A percentile compares a stretch with the other conserved stretches of the same genome.
phyloP scores from a whole-genome alignment of 2,888 invertebrate genomes.

The Endomychus coccineus region DNA sequence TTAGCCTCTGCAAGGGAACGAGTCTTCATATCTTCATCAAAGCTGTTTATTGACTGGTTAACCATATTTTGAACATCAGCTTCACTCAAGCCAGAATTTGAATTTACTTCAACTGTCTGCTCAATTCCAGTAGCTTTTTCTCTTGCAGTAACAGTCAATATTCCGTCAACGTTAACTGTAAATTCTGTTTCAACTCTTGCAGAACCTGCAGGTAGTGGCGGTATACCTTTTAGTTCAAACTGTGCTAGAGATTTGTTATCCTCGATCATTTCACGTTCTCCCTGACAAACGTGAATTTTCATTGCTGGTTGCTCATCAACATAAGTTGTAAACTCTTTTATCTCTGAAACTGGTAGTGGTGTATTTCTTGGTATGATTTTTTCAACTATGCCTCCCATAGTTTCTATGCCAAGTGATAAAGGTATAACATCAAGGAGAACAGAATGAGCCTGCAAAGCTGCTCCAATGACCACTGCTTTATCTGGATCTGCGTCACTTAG shows the following conservation, averaged over 20 bases:
- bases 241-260: constrained; percentile 59
- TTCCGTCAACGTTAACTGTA: constrained; percentile 64
- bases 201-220: constrained; percentile 56
- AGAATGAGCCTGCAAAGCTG: too few species aligned
- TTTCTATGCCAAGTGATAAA: constrained; percentile 64
- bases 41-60: too few species aligned
- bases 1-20: too few species aligned
- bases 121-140: constrained; percentile 31
- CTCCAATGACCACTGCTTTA: constrained; percentile 19
- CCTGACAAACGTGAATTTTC: constrained; percentile 50
- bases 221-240: constrained; percentile 58
- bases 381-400: constrained; percentile 66
- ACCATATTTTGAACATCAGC: too few species aligned
- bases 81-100: too few species aligned
- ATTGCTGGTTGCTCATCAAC: constrained; percentile 54
- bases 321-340: constrained; percentile 52
- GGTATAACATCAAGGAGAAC: constrained; percentile 54
- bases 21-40: too few species aligned
- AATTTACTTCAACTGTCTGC: too few species aligned
- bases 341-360: constrained; percentile 46
- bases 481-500: constrained; percentile 20
- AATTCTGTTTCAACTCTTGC: constrained; percentile 61
- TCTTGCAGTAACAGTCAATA: constrained; percentile 48
- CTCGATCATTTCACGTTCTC: constrained; percentile 66
- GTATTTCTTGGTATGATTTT: constrained; percentile 49